Evolutionary conservation across 2,797 vertebrate species (phyloP).

Genomic region (Gadopsis marmoratus): DNA sequence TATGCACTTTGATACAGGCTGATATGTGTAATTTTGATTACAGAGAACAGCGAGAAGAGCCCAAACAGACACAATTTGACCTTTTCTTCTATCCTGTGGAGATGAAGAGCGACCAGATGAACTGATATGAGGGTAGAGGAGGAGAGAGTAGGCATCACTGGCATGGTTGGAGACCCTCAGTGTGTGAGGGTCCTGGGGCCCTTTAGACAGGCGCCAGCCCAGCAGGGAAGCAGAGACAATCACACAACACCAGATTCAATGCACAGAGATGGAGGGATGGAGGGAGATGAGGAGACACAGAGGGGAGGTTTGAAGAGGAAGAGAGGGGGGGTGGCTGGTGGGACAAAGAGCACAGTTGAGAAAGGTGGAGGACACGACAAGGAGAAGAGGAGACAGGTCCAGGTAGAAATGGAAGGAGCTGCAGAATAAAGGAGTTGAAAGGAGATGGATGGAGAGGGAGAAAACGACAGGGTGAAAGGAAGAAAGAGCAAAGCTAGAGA

Average conservation of each 20-base stretch:
- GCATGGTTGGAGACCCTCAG: conserved; percentile 80
- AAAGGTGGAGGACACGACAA: conserved; percentile 66
- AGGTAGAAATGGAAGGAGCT: conserved; percentile 45
- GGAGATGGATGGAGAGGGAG: conserved; percentile 31
- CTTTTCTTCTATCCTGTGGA: conserved; percentile 56
- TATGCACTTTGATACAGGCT: background rate
- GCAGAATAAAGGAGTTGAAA: conserved; percentile 43
- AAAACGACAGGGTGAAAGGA: conserved; percentile 40
- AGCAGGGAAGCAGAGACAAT: conserved; percentile 85
- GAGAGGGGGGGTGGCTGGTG: conserved; percentile 11
- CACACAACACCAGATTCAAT: conserved; percentile 83
- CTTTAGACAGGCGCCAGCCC: conserved; percentile 86
- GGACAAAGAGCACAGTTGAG: conserved; percentile 61
- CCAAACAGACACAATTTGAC: conserved; percentile 45
- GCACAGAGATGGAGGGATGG: conserved; percentile 74
- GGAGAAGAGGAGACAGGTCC: conserved; percentile 49
- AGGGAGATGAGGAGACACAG: conserved; percentile 61
- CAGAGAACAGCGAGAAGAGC: background rate
- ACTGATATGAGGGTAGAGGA: conserved; percentile 51
- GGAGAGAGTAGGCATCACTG: conserved; percentile 71
- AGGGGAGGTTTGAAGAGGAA: conserved; percentile 44
- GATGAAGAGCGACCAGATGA: conserved; percentile 63
- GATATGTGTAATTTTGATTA: conserved; percentile 15
- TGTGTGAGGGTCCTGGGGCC: conserved; percentile 81
- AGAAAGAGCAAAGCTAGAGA: conserved; percentile 78